phyloP scores from a whole-genome alignment of 2,888 invertebrate species.

The Hyles lineata region DNA sequence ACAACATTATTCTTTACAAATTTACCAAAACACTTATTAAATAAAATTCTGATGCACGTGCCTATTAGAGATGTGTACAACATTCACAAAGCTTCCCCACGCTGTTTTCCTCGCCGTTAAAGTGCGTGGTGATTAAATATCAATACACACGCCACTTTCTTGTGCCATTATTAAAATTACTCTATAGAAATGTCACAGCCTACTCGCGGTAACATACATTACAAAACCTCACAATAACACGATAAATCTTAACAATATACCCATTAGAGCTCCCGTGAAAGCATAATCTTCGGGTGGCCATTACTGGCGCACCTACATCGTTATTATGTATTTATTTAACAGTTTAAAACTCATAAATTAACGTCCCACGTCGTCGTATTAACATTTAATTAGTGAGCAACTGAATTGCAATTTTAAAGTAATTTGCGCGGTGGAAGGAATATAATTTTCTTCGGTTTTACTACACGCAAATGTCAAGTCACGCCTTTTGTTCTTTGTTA shows the following conservation, averaged over 20 bases:
- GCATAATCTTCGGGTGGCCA: slow-evolving; percentile 29
- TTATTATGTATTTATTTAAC: slow-evolving; percentile 49
- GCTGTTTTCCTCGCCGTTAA: no score
- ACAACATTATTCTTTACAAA: no score
- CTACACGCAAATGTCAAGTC: no score
- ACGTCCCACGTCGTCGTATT: slow-evolving; percentile 40
- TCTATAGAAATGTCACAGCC: no score
- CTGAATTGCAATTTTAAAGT: slow-evolving; percentile 18
- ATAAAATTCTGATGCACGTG: no score
- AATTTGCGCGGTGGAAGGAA: not conserved
- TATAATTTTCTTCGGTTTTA: not conserved
- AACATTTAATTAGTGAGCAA: slow-evolving; percentile 51
- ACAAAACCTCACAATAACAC: not conserved
- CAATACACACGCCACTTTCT: no score
- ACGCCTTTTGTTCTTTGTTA: no score
- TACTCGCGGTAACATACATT: not conserved
- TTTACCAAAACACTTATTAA: no score
- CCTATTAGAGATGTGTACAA: no score
- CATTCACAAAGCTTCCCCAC: no score
- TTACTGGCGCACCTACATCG: slow-evolving; percentile 25
- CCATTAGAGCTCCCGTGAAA: slow-evolving; percentile 27
- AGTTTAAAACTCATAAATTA: slow-evolving; percentile 55
- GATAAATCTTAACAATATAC: slow-evolving; percentile 25
- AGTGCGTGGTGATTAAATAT: no score
- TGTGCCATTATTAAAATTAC: no score